phyloP scores from a whole-genome alignment of 2,113 vertebrate species.

The Bombycilla garrulus region DNA sequence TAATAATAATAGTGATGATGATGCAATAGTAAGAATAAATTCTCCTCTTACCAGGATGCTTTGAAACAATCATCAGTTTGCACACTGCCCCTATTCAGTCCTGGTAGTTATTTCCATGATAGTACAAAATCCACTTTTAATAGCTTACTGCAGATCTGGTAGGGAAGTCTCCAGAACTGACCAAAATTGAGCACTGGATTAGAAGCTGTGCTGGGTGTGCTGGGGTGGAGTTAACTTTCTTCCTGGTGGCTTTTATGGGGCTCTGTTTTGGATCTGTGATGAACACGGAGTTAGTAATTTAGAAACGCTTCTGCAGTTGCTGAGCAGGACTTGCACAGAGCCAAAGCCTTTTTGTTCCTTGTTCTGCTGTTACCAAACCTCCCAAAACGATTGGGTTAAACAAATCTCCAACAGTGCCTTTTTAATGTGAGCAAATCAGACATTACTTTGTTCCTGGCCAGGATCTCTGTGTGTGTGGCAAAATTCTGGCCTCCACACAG shows the following conservation, averaged over 20 bases:
- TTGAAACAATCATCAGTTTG: background rate
- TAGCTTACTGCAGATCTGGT: background rate
- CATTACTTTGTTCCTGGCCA: background rate
- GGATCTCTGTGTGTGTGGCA: background rate
- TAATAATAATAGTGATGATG: too few relatives aligned
- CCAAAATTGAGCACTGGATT: background rate
- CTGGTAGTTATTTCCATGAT: background rate
- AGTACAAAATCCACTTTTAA: background rate
- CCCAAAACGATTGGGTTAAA: background rate
- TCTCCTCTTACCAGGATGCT: background rate
- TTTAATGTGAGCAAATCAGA: background rate
- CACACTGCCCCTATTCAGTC: background rate
- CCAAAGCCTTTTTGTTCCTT: background rate
- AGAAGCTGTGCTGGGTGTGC: background rate
- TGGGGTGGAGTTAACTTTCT: background rate
- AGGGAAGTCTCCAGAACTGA: background rate
- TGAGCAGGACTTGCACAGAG: background rate
- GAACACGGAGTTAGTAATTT: background rate
- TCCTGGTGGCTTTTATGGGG: background rate
- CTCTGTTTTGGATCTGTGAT: background rate
- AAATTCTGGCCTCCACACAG: background rate
- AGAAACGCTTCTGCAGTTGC: background rate
- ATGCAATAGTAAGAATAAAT: background rate
- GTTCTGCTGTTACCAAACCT: background rate
- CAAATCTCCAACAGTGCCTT: background rate